phyloP scores from a whole-genome alignment of 2,797 vertebrate genomes.

The Enteromius afrohamiltoni region DNA sequence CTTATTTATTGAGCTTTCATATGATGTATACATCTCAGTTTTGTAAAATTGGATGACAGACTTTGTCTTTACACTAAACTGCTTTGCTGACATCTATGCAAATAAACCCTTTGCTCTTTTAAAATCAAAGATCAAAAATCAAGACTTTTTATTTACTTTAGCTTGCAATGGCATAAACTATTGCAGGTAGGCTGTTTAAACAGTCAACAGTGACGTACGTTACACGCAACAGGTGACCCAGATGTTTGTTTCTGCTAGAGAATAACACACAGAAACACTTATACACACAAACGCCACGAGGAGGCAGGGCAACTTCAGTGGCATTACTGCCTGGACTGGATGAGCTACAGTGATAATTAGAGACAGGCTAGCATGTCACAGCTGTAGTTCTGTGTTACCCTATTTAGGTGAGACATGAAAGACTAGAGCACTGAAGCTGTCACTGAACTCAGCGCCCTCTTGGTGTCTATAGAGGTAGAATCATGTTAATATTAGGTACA shows the following conservation, averaged over 20 bases:
- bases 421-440: conserved; percentile 62
- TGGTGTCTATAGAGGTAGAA: background rate
- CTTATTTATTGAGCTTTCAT: too few species aligned
- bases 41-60: conserved; percentile 5
- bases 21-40: too few species aligned
- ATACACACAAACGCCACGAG: background rate
- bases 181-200: conserved; percentile 38
- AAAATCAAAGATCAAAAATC: background rate
- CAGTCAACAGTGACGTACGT: conserved; percentile 39
- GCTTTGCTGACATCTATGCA: conserved; percentile 15
- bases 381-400: conserved; percentile 58
- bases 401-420: conserved; percentile 56
- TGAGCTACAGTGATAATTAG: conserved; percentile 60
- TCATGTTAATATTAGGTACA: background rate
- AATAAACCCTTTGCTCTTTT: conserved; percentile 24
- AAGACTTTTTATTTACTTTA: conserved; percentile 11
- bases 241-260: conserved; percentile 56
- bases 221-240: conserved; percentile 53
- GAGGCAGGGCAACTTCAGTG: conserved; percentile 34
- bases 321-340: conserved; percentile 39
- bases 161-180: background rate
- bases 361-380: conserved; percentile 57
- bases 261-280: conserved; percentile 28
- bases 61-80: conserved; percentile 19
- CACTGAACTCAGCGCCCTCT: conserved; percentile 56